These are phyloP conservation scores for Pseudopipra pipra DNA, from an alignment of 2,113 vertebrate species.

Conservation along the genomic window DNA sequence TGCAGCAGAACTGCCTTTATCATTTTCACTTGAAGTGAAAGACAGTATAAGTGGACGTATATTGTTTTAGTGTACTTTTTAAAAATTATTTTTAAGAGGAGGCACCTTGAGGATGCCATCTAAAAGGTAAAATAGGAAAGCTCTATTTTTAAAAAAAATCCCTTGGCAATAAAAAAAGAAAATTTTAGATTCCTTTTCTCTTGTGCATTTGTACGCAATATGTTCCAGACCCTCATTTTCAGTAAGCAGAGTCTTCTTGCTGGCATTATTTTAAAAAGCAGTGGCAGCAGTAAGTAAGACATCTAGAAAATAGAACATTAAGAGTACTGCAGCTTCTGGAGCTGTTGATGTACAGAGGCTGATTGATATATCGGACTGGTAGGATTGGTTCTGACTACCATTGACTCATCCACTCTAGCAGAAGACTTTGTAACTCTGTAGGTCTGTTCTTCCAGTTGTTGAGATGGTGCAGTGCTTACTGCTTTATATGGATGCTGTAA, in stretches of 20 bases:
- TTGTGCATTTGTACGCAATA: not conserved
- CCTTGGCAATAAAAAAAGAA: not conserved
- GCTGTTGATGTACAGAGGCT: not conserved
- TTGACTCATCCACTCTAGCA: not conserved
- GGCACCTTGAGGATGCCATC: not conserved
- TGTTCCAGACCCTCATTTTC: not conserved
- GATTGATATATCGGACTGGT: not conserved
- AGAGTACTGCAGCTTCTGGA: not conserved
- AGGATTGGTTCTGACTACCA: not conserved
- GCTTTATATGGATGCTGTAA: not conserved
- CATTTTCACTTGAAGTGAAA: not conserved
- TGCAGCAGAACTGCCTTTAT: not conserved
- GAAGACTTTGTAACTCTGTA: not conserved
- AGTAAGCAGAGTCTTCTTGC: not conserved
- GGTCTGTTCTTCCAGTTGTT: not conserved
- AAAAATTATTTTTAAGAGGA: not conserved
- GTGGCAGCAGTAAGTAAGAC: not conserved
- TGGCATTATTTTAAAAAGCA: not conserved
- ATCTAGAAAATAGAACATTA: rapidly evolving
- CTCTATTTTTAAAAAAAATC: not conserved
- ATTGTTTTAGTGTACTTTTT: not conserved
- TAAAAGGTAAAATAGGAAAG: not conserved
- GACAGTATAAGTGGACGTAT: not conserved
- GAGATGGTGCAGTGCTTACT: not conserved
- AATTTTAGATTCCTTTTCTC: not conserved